phyloP scores from a whole-genome alignment of 2,797 vertebrate species.

The Pangasius larnaudii region DNA sequence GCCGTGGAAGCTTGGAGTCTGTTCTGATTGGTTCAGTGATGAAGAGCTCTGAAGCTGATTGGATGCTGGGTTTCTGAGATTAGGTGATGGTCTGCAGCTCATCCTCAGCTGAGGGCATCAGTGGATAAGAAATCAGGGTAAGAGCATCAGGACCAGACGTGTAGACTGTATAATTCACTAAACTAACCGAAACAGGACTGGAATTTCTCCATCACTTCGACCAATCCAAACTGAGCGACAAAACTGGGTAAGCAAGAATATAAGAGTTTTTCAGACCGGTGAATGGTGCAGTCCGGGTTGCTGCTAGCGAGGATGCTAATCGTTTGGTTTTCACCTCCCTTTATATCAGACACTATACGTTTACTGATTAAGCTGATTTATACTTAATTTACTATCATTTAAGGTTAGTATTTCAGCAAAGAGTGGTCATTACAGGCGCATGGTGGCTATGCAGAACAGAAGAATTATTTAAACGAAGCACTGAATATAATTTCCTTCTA shows the following conservation, averaged over 20 bases:
- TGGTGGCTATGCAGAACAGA: not conserved
- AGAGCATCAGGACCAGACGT: slow-evolving; percentile 39
- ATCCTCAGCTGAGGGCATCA: slow-evolving; percentile 22
- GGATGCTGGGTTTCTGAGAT: slow-evolving; percentile 21
- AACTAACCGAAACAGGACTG: slow-evolving; percentile 9
- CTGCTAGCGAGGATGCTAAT: slow-evolving; percentile 28
- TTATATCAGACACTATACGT: not conserved
- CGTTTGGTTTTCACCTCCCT: not conserved
- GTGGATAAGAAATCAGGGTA: slow-evolving; percentile 24
- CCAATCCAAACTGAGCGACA: slow-evolving; percentile 13
- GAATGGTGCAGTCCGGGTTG: slow-evolving; percentile 1
- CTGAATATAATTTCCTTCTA: not conserved
- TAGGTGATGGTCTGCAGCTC: not conserved
- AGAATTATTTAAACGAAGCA: not conserved
- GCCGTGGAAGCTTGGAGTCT: not conserved
- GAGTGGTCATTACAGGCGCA: not conserved
- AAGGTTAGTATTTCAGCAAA: not conserved
- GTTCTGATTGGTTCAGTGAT: slow-evolving; percentile 44
- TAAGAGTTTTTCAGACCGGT: not conserved
- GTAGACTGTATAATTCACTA: not conserved
- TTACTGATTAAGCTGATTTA: not conserved
- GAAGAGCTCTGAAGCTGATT: slow-evolving; percentile 41
- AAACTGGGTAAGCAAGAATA: slow-evolving; percentile 21
- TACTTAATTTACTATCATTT: not conserved
- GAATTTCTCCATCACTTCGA: not conserved